Evolutionary conservation across 2,888 invertebrate genomes (phyloP).

Genomic region (Lumbricus terrestris): DNA sequence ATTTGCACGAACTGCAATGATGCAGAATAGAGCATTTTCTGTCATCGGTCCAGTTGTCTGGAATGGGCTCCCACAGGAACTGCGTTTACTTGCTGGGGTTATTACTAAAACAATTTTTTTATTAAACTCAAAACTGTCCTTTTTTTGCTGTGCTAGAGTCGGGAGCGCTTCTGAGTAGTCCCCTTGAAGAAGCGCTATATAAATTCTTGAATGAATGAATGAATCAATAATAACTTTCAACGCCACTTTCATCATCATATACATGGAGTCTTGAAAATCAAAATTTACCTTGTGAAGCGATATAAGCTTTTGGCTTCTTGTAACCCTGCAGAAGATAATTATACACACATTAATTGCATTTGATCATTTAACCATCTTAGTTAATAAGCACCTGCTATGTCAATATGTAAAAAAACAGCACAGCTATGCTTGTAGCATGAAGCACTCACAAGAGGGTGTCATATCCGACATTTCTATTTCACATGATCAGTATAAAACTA

Average conservation of each 20-base stretch:
- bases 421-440: background rate
- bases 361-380: background rate
- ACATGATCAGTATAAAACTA: background rate
- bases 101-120: too few relatives aligned
- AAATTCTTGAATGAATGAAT: too few relatives aligned
- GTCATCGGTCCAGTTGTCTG: too few relatives aligned
- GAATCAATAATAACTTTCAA: too few relatives aligned
- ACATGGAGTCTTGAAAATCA: background rate
- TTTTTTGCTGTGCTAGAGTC: too few relatives aligned
- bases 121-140: too few relatives aligned
- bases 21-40: too few relatives aligned
- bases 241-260: background rate
- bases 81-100: too few relatives aligned
- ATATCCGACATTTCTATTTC: background rate
- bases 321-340: conserved; percentile 57
- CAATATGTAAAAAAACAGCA: background rate
- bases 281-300: conserved; percentile 62
- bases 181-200: too few relatives aligned
- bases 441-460: background rate
- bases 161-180: too few relatives aligned
- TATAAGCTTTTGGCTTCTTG: conserved; percentile 59
- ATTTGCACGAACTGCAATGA: too few relatives aligned
- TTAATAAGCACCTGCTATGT: background rate
- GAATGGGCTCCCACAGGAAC: too few relatives aligned
- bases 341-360: background rate